These are phyloP conservation scores for Ctenodactylus gundi DNA, from an alignment of 2,113 vertebrate genomes.

Conservation along the genomic window DNA sequence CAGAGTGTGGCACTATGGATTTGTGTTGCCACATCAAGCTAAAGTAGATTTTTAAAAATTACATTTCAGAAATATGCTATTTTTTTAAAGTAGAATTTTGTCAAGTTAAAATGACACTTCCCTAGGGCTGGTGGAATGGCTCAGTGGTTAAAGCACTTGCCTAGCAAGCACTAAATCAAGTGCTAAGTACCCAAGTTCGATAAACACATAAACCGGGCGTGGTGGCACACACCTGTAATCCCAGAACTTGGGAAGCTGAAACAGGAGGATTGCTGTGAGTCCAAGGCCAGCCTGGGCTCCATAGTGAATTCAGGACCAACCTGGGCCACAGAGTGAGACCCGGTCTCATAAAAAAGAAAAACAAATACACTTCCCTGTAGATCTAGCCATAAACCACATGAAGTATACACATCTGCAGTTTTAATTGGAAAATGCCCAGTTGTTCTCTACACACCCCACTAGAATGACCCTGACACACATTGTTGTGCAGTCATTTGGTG, in stretches of 20 bases:
- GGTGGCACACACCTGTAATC: no score
- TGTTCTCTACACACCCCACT: neutral
- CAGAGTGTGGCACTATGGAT: neutral
- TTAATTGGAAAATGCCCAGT: neutral
- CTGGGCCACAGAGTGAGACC: no score
- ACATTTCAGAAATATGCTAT: neutral
- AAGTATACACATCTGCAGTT: neutral
- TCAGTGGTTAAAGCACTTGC: no score
- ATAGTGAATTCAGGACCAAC: no score
- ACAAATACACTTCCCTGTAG: neutral
- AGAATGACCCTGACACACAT: neutral
- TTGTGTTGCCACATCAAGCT: neutral
- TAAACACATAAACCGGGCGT: no score
- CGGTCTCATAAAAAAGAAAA: no score
- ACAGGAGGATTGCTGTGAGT: no score
- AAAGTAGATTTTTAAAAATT: neutral
- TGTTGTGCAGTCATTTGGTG: neutral
- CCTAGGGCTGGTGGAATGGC: no score
- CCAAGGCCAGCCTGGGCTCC: no score
- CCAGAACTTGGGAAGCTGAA: no score
- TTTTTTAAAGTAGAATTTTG: neutral
- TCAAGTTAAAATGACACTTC: neutral
- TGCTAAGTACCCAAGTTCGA: no score
- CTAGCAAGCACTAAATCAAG: no score
- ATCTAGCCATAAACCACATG: neutral